phyloP scores from a whole-genome alignment of 2,888 invertebrate genomes.

The Ethmia dodecea region DNA sequence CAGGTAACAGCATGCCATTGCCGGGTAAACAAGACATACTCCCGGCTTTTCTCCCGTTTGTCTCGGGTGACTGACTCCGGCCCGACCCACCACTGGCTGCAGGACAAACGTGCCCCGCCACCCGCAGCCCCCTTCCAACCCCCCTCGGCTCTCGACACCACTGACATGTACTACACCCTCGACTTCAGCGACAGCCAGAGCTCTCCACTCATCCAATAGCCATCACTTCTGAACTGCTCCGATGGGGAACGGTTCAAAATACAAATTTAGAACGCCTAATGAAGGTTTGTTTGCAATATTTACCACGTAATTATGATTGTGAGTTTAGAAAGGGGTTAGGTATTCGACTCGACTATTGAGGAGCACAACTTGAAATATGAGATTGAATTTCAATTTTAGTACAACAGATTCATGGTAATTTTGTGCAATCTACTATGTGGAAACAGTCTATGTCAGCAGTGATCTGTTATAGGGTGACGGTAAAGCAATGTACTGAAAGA shows the following conservation, averaged over 20 bases:
- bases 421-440: too few relatives aligned
- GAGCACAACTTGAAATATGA: too few relatives aligned
- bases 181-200: constrained; percentile 87
- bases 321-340: too few relatives aligned
- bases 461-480: too few relatives aligned
- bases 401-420: too few relatives aligned
- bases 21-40: constrained; percentile 86
- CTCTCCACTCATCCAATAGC: constrained; percentile 85
- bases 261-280: constrained; percentile 37
- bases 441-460: too few relatives aligned
- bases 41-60: constrained; percentile 78
- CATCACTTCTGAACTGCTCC: constrained; percentile 66
- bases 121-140: constrained; percentile 35
- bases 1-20: constrained; percentile 88
- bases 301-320: too few relatives aligned
- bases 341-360: too few relatives aligned
- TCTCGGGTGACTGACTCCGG: constrained; percentile 54
- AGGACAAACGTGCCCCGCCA: constrained; percentile 68
- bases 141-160: constrained; percentile 78
- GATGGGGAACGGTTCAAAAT: constrained; percentile 71
- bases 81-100: constrained; percentile 77
- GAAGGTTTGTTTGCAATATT: background rate
- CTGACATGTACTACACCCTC: constrained; percentile 87
- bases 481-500: too few relatives aligned
- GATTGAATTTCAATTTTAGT: too few relatives aligned